Percentiles rank a stretch among this genome's conserved stretches.
phyloP scores from a whole-genome alignment of 37 sponge, comb jelly and placozoan genomes.

The Theonella swinhoei region DNA sequence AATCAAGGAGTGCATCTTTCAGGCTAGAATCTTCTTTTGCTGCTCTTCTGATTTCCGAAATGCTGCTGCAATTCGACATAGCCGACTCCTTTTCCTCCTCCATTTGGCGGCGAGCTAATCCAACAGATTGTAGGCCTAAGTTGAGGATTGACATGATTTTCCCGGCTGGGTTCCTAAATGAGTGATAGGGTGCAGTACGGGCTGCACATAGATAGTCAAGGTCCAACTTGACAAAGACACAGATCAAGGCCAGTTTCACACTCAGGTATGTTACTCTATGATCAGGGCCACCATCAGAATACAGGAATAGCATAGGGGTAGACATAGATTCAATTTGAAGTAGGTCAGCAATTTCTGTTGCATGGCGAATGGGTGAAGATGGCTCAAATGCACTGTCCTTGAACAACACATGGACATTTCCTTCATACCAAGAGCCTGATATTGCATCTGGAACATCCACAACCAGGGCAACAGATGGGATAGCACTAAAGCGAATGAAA shows the following conservation, averaged over 20 bases:
- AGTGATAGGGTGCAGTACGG: no score
- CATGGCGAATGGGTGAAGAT: conserved; percentile 33
- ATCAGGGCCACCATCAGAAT: conserved; percentile 43
- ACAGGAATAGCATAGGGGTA: conserved; percentile 21
- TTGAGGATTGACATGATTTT: conserved; percentile 16
- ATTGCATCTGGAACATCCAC: conserved; percentile 31
- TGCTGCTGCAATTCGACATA: conserved; percentile 15
- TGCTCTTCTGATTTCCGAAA: background rate
- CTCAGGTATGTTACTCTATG: conserved; percentile 26
- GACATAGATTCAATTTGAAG: background rate
- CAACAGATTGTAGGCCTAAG: conserved; percentile 57
- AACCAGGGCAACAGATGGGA: conserved; percentile 13
- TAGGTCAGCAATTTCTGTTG: background rate
- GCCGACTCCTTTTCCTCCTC: conserved; percentile 14
- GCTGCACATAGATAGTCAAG: no score
- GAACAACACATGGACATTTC: conserved; percentile 1
- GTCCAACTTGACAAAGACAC: conserved; percentile 15
- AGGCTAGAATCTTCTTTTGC: conserved; percentile 18
- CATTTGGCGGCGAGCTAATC: conserved; percentile 28
- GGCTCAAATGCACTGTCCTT: no score
- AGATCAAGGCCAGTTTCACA: conserved; percentile 25
- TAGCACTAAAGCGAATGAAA: background rate
- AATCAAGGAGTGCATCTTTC: conserved; percentile 2
- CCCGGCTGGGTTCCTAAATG: conserved; percentile 36
- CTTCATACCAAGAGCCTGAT: conserved; percentile 18